Conservation (phyloP, 2,888 invertebrate genomes). For the Proisotoma minuta region DNA sequence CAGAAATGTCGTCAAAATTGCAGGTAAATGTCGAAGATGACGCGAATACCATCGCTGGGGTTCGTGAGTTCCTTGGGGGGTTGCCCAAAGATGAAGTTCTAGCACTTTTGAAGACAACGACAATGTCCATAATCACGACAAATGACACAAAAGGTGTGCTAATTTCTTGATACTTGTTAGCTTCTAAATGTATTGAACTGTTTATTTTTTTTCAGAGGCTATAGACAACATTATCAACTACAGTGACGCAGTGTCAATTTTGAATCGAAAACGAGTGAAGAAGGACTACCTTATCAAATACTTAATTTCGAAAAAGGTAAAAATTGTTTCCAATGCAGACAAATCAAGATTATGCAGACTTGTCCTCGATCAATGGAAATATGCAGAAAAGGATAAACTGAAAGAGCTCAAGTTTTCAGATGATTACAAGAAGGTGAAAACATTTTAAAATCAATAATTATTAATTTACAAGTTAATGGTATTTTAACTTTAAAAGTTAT, state of each 20-base stretch:
- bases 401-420: not conserved
- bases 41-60: not conserved
- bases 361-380: conserved; percentile 33
- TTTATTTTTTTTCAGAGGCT: conserved; percentile 54
- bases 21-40: too few species aligned
- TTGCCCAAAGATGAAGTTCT: conserved; percentile 30
- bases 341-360: conserved; percentile 53
- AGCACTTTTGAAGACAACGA: conserved; percentile 29
- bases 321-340: conserved; percentile 54
- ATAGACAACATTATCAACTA: conserved; percentile 55
- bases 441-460: too few species aligned
- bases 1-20: too few species aligned
- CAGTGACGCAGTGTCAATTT: conserved; percentile 53
- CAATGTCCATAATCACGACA: conserved; percentile 21
- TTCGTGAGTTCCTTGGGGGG: conserved; percentile 22
- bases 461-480: too few species aligned
- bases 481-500: too few species aligned
- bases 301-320: conserved; percentile 54
- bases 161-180: too few species aligned
- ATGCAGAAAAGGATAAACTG: not conserved
- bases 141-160: conserved; percentile 20
- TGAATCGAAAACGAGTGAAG: conserved; percentile 56
- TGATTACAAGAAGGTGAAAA: not conserved
- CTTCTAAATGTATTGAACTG: too few species aligned
- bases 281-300: conserved; percentile 58